Conservation (phyloP, 2,888 invertebrate genomes). For the Caenorhabditis sp. region DNA sequence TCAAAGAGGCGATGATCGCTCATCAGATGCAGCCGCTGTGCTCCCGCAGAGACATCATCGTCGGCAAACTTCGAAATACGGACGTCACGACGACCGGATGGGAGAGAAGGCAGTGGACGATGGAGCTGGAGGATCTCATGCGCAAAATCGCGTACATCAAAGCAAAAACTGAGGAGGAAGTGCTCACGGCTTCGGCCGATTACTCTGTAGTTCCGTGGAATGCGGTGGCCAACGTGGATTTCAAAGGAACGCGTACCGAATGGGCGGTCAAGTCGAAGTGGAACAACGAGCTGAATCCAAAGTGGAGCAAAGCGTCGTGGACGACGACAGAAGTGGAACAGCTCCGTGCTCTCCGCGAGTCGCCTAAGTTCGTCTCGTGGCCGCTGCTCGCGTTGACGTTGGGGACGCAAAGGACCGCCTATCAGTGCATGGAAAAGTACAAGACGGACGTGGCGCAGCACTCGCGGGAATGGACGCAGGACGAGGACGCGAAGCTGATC, state of each 20-base stretch:
- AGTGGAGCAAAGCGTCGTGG: not conserved
- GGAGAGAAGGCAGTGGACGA: conserved; percentile 44
- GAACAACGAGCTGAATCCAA: not conserved
- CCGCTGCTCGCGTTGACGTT: conserved; percentile 65
- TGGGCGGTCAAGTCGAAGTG: too few relatives aligned
- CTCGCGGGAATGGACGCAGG: conserved; percentile 83
- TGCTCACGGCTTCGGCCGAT: conserved; percentile 33
- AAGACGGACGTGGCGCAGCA: conserved; percentile 74
- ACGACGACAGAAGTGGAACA: not conserved
- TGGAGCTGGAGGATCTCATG: conserved; percentile 52
- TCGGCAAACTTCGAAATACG: conserved; percentile 8
- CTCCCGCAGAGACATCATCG: conserved; percentile 45
- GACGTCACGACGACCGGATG: conserved; percentile 30
- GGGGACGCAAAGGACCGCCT: conserved; percentile 79
- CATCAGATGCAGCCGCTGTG: conserved; percentile 44
- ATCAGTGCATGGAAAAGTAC: conserved; percentile 80
- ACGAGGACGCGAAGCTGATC: conserved; percentile 85
- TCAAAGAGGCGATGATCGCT: conserved; percentile 48
- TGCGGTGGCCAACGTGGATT: conserved; percentile 41
- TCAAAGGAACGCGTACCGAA: too few relatives aligned
- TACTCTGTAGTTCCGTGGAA: conserved; percentile 48
- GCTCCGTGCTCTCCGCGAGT: conserved; percentile 21
- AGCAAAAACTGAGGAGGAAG: conserved; percentile 30
- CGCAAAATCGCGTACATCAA: conserved; percentile 43
- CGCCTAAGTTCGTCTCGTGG: conserved; percentile 65